These are phyloP conservation scores for Pogonognathellus flavescens DNA, from an alignment of 1,140 invertebrate genomes.

Conservation along the genomic window DNA sequence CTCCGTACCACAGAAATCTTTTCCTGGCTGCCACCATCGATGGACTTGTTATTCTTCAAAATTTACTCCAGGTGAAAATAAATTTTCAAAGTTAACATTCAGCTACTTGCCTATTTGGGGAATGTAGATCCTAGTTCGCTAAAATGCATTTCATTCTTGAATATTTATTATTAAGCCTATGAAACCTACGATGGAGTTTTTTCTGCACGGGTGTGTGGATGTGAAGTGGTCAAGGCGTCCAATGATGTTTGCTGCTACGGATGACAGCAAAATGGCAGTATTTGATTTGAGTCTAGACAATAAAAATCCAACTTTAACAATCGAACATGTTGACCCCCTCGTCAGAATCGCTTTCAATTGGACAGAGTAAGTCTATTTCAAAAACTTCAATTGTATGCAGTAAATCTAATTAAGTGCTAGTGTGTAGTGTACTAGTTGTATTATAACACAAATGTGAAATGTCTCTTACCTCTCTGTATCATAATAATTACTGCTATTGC, in stretches of 20 bases:
- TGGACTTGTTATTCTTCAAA: slow-evolving; percentile 56
- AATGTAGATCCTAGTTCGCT: too few relatives aligned
- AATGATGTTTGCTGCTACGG: slow-evolving; percentile 60
- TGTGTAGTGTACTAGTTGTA: too few relatives aligned
- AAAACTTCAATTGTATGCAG: background rate
- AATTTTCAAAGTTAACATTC: background rate
- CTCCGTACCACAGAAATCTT: slow-evolving; percentile 62
- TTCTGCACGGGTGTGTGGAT: slow-evolving; percentile 17
- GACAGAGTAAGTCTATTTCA: slow-evolving; percentile 50
- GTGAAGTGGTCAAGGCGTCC: slow-evolving; percentile 64
- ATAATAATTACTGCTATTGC: background rate
- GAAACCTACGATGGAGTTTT: slow-evolving; percentile 34
- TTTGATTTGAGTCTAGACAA: slow-evolving; percentile 58
- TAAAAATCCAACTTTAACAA: slow-evolving; percentile 12
- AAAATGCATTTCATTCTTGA: background rate
- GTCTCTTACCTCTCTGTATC: too few relatives aligned
- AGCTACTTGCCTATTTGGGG: too few relatives aligned
- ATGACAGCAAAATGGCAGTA: slow-evolving; percentile 45
- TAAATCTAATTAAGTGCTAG: too few relatives aligned
- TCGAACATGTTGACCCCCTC: slow-evolving; percentile 54
- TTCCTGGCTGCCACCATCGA: slow-evolving; percentile 53
- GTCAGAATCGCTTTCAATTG: slow-evolving; percentile 58
- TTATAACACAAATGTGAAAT: slow-evolving; percentile 1
- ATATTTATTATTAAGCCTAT: slow-evolving; percentile 5
- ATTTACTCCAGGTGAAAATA: slow-evolving; percentile 52